phyloP scores from a whole-genome alignment of 2,888 invertebrate species.

The Chloromyia formosa region DNA sequence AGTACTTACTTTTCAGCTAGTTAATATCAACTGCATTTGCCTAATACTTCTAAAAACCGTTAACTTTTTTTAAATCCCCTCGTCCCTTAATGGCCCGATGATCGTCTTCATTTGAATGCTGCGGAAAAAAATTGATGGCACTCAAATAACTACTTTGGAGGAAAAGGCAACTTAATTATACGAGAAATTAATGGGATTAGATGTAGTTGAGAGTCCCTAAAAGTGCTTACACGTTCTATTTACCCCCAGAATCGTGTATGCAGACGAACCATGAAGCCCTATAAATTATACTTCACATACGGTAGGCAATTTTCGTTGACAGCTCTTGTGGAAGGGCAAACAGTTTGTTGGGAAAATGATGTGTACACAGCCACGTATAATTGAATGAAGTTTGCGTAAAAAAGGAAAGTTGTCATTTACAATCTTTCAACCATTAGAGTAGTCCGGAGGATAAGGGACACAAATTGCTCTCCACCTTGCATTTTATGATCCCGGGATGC shows the following conservation, averaged over 20 bases:
- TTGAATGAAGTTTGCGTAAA: no score
- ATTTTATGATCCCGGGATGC: no score
- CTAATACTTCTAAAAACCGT: no score
- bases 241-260: constrained; percentile 17
- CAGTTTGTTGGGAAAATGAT: neutral
- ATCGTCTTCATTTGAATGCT: constrained; percentile 8
- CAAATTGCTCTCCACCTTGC: no score
- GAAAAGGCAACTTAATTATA: constrained; percentile 37
- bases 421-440: no score
- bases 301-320: neutral
- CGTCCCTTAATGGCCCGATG: no score
- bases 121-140: neutral
- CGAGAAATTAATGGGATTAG: constrained; percentile 38
- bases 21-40: no score
- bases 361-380: no score
- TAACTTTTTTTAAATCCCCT: no score
- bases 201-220: constrained; percentile 21
- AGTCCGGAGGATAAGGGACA: no score
- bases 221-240: constrained; percentile 38
- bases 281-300: neutral
- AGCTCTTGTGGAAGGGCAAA: neutral
- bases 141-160: constrained; percentile 32
- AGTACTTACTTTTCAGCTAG: no score
- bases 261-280: neutral
- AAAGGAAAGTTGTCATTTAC: no score